phyloP scores from a whole-genome alignment of 2,888 invertebrate genomes.

The Mesorhabditis sp. region DNA sequence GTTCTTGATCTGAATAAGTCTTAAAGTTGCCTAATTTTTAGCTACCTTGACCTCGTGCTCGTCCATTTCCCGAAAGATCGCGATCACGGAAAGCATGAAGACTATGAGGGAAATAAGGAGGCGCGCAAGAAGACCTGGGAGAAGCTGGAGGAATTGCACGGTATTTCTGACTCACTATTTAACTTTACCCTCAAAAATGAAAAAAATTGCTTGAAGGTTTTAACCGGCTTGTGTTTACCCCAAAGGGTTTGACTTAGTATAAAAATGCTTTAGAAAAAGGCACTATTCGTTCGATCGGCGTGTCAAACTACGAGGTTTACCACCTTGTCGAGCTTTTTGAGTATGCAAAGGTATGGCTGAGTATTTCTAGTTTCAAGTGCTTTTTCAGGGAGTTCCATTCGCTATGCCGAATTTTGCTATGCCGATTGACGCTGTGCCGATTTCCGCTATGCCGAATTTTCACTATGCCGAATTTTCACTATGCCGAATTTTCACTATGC shows the following conservation, averaged over 20 bases:
- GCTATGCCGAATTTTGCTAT: too few relatives aligned
- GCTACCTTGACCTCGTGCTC: background rate
- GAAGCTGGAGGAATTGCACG: background rate
- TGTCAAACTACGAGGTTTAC: constrained; percentile 72
- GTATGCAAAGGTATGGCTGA: constrained; percentile 22
- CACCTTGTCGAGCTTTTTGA: constrained; percentile 69
- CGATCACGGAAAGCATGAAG: background rate
- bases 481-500: too few relatives aligned
- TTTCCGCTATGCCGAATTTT: too few relatives aligned
- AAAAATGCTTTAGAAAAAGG: background rate
- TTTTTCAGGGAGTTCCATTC: too few relatives aligned
- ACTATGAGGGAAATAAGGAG: background rate
- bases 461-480: too few relatives aligned
- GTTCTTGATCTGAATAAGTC: too few relatives aligned
- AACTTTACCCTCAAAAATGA: background rate
- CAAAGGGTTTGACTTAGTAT: too few relatives aligned
- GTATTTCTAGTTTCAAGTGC: background rate
- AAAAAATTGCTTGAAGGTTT: too few relatives aligned
- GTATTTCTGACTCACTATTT: constrained; percentile 18
- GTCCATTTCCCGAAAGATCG: background rate
- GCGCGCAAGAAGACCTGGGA: background rate
- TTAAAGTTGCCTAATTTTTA: too few relatives aligned
- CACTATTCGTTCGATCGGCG: constrained; percentile 69
- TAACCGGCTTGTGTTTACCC: too few relatives aligned
- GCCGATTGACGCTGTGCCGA: too few relatives aligned